These are phyloP conservation scores for Drosophila kepulauana DNA, from an alignment of 1,140 invertebrate species.

Conservation along the genomic window DNA sequence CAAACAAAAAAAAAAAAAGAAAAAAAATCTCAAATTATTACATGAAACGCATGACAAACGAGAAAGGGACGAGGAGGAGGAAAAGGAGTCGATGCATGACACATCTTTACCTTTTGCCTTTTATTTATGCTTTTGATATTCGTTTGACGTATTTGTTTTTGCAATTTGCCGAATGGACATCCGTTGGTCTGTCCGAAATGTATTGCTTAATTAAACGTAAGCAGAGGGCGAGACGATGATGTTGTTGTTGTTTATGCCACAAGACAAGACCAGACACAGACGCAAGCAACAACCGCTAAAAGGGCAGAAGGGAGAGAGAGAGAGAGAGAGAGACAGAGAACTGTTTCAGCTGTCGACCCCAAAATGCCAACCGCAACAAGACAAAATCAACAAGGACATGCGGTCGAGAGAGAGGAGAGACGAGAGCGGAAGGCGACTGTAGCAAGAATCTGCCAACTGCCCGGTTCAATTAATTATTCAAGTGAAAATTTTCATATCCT, in stretches of 20 bases:
- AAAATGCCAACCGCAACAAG: slow-evolving; percentile 67
- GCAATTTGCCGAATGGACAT: slow-evolving; percentile 11
- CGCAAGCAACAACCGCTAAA: slow-evolving; percentile 29
- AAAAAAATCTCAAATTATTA: slow-evolving; percentile 23
- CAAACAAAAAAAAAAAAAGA: slow-evolving; percentile 21
- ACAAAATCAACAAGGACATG: slow-evolving; percentile 56
- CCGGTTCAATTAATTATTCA: slow-evolving; percentile 83
- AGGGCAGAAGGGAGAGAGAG: not conserved
- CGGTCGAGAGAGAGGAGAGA: not conserved
- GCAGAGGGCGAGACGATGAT: slow-evolving; percentile 1
- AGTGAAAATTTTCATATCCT: slow-evolving; percentile 84
- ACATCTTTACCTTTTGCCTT: slow-evolving; percentile 4
- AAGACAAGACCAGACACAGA: slow-evolving; percentile 47
- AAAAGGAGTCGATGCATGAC: slow-evolving; percentile 7
- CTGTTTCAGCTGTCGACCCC: slow-evolving; percentile 18
- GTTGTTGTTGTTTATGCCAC: not conserved
- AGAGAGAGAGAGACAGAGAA: not conserved
- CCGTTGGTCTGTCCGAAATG: slow-evolving; percentile 22
- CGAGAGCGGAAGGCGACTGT: not conserved
- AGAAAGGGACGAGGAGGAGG: not conserved
- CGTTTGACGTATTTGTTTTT: slow-evolving; percentile 12
- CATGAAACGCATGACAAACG: slow-evolving; percentile 41
- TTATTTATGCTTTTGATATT: slow-evolving; percentile 3
- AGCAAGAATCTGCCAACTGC: slow-evolving; percentile 31
- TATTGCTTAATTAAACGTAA: slow-evolving; percentile 72